Conservation (phyloP, 2,113 vertebrate species). For the Girardinichthys multiradiatus region DNA sequence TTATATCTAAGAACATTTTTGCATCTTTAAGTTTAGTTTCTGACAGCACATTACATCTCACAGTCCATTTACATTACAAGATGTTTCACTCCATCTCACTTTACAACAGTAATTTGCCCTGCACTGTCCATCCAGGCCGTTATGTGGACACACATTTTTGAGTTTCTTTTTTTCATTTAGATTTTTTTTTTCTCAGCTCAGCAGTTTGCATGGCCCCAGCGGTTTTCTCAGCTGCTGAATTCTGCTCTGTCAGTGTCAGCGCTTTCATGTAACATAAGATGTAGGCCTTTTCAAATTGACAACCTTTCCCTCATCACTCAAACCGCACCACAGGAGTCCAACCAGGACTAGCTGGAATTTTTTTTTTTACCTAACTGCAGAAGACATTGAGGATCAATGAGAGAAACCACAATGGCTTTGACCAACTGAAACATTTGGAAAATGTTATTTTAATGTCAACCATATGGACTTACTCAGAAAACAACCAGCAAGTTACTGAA, state of each 20-base stretch:
- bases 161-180: conserved; percentile 4
- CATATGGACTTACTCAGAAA: not conserved
- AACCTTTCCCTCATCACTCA: not conserved
- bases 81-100: not conserved
- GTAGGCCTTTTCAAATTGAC: conserved; percentile 7
- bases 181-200: not conserved
- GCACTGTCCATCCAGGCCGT: not conserved
- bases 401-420: not conserved
- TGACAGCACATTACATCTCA: not conserved
- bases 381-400: not conserved
- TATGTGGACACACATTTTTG: not conserved
- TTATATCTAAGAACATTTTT: not conserved
- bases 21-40: not conserved
- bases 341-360: not conserved
- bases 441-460: not conserved
- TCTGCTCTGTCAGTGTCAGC: conserved; percentile 1
- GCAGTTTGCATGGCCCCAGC: not conserved
- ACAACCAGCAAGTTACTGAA: not conserved
- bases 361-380: not conserved
- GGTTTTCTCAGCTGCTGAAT: conserved; percentile 2
- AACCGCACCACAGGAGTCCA: not conserved
- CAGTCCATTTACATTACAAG: too few species aligned
- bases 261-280: not conserved
- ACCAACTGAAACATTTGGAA: conserved; percentile 4
- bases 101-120: conserved; percentile 1